phyloP scores from a whole-genome alignment of 2,797 vertebrate genomes.

The Balearica regulorum region DNA sequence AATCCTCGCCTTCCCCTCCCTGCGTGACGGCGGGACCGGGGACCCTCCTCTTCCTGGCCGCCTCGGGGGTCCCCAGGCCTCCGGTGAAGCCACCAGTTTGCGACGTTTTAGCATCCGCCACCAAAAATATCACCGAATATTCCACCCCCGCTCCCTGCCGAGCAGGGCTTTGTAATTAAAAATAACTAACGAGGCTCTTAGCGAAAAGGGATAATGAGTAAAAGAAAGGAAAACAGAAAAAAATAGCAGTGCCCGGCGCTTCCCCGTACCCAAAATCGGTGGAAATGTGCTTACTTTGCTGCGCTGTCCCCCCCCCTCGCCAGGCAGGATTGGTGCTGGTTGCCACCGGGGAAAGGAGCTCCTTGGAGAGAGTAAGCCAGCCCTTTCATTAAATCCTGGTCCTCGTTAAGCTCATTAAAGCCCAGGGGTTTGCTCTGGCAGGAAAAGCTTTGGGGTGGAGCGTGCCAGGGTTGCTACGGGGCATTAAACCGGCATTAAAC shows the following conservation, averaged over 20 bases:
- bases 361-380: neutral
- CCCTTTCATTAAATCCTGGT: neutral
- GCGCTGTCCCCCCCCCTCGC: neutral
- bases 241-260: accelerated
- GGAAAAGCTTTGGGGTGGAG: slow-evolving; percentile 8
- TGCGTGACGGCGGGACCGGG: neutral
- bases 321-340: neutral
- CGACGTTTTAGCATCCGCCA: neutral
- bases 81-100: neutral
- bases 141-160: too few relatives aligned
- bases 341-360: neutral
- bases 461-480: neutral
- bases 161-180: neutral
- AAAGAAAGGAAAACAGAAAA: neutral
- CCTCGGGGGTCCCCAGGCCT: neutral
- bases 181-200: accelerated
- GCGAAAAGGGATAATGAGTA: accelerated
- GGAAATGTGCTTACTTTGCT: neutral
- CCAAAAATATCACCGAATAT: accelerated
- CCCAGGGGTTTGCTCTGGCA: neutral
- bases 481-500: neutral
- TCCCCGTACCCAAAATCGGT: accelerated
- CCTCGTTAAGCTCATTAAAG: neutral
- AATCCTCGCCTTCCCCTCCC: neutral
- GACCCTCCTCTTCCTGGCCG: slow-evolving; percentile 50